Percentiles rank a stretch among this genome's conserved stretches.
phyloP scores from a whole-genome alignment of 2,888 invertebrate genomes.

The Lamellibrachia columna region DNA sequence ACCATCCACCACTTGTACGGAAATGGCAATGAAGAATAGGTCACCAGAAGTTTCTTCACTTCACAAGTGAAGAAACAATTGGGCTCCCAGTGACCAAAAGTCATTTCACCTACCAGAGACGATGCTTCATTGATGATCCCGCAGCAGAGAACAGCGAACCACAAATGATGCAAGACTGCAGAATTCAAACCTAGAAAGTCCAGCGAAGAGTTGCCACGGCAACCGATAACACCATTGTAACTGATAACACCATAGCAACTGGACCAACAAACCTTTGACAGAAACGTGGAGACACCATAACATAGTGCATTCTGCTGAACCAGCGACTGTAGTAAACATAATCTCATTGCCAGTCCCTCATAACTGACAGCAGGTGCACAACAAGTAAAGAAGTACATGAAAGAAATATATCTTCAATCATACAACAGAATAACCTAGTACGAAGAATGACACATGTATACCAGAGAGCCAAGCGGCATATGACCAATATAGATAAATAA shows the following conservation, averaged over 20 bases:
- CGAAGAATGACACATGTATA: background rate
- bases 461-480: background rate
- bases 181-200: background rate
- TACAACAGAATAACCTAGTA: background rate
- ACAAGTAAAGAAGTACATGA: background rate
- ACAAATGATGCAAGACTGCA: slow-evolving; percentile 9
- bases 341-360: background rate
- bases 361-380: background rate
- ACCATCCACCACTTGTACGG: background rate
- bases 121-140: background rate
- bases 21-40: background rate
- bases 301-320: background rate
- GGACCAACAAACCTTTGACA: background rate
- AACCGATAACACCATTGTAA: background rate
- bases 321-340: background rate
- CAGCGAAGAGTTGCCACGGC: background rate
- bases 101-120: background rate
- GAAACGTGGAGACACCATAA: background rate
- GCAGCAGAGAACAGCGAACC: background rate
- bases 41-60: background rate
- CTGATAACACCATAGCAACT: background rate
- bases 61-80: background rate
- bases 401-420: background rate
- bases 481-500: background rate
- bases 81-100: background rate